Base-by-base conservation (phyloP, 2,113 vertebrate genomes). In the Triplophysa siluroides region DNA sequence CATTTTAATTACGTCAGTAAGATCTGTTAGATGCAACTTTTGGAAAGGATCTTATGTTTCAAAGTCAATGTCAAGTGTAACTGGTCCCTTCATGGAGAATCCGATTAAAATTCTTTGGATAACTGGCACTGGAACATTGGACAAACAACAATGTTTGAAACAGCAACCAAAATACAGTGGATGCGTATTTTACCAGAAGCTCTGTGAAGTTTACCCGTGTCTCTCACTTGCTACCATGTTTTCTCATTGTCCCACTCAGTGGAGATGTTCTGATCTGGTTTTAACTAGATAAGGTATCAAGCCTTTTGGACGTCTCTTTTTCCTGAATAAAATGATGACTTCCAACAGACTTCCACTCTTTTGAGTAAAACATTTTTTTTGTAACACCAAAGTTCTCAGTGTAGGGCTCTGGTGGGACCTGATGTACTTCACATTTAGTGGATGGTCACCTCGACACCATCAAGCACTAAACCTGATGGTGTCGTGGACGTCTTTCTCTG, bases 311-410 rank as follows among this genome's bases (percentile, higher is more conserved):
- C 87, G 88, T 11, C 0, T 43, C 26, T 85, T 87, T 43, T 79
- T 85, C 6, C 91, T 90, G 62, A 80, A 84, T 95, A 92, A 92
- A 84, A 91, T 89, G 0, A 89, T n/a, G 9, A 80, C 45, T 91
- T 1, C 86, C 87, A 72, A 88, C 58, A 24, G 86, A 80, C 18
- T 79, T 87, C 89, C 91, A 85, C 19, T 33, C 23, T 2, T 14
- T 52, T 58, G 8, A 73, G 80, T 89, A 91, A 19, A 79, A 2
- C 2, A 78, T 41, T 16, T 89, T 70, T 91, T 80, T 68, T 88
- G 86, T 66, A 86, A 96, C 21, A 92, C 78, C 77, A 67, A 86
- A 4, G 0, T 66, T 64, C 2, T 29, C 33, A 77, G 26, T 3
- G 38, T 0, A 45, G 13, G 0, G 41, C 0, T 29, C 2, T 0